Percentiles rank a stretch among this genome's conserved stretches.
These are phyloP conservation scores for Pseudolycoriella hygida DNA, from an alignment of 2,888 invertebrate genomes.

Conservation along the genomic window DNA sequence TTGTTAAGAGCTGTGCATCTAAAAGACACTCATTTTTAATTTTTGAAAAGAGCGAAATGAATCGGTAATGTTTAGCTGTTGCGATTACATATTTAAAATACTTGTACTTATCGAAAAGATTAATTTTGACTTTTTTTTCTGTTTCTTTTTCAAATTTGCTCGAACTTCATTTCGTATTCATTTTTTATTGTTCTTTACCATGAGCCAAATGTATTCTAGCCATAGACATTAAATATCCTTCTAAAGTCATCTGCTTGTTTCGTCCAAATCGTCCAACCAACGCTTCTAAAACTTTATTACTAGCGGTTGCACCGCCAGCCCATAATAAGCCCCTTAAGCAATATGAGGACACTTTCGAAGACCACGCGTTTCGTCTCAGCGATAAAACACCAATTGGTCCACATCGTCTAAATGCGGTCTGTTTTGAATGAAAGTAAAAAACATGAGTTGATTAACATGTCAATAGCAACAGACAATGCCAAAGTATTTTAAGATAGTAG, in stretches of 20 bases:
- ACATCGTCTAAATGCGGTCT: conserved; percentile 13
- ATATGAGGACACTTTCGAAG: conserved; percentile 42
- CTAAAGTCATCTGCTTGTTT: conserved; percentile 27
- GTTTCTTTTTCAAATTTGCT: too few relatives aligned
- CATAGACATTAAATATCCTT: conserved; percentile 46
- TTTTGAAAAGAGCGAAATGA: too few relatives aligned
- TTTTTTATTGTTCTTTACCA: conserved; percentile 25
- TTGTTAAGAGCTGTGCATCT: too few relatives aligned
- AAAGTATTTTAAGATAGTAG: too few relatives aligned
- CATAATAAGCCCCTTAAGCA: conserved; percentile 42
- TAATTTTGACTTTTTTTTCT: too few relatives aligned
- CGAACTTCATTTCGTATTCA: neutral
- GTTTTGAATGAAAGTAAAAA: neutral
- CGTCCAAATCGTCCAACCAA: conserved; percentile 47
- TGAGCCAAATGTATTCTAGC: conserved; percentile 43
- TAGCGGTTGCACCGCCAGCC: conserved; percentile 51
- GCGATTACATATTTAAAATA: too few relatives aligned
- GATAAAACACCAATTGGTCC: conserved; percentile 11
- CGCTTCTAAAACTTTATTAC: conserved; percentile 59
- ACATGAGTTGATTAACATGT: conserved; percentile 1
- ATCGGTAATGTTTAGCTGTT: too few relatives aligned
- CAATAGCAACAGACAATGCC: too few relatives aligned
- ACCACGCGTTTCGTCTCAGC: conserved; percentile 15
- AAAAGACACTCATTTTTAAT: too few relatives aligned
- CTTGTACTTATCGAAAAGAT: too few relatives aligned